A percentile compares a stretch with the other conserved stretches of the same genome.
phyloP scores from a whole-genome alignment of 1,140 invertebrate genomes.

The Coptotermes formosanus region DNA sequence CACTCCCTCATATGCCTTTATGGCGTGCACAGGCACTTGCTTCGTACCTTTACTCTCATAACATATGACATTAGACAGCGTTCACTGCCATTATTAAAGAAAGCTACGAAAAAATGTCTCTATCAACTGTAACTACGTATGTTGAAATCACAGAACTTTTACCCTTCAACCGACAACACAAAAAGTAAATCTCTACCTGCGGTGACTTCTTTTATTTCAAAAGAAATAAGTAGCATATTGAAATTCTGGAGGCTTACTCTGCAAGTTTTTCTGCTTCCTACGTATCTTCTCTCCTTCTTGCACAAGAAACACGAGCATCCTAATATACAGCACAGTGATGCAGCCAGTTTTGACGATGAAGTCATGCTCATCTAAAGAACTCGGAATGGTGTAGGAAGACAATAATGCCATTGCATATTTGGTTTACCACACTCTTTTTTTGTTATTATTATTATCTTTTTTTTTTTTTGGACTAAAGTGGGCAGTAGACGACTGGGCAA shows the following conservation, averaged over 20 bases:
- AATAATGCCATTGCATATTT: too few relatives aligned
- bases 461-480: too few relatives aligned
- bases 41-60: background rate
- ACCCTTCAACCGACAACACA: background rate
- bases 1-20: too few relatives aligned
- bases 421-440: too few relatives aligned
- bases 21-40: too few relatives aligned
- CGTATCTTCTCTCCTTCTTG: background rate
- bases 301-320: background rate
- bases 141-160: background rate
- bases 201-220: background rate
- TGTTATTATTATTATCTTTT: too few relatives aligned
- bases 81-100: background rate
- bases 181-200: background rate
- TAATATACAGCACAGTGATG: background rate
- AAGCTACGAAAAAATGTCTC: background rate
- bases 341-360: background rate
- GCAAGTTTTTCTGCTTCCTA: background rate
- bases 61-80: background rate
- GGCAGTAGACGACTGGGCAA: too few relatives aligned
- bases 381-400: background rate
- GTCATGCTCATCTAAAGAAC: background rate
- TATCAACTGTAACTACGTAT: background rate
- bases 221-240: background rate
- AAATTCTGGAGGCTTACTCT: background rate